phyloP scores from a whole-genome alignment of 1,140 invertebrate species.

The Calephelis virginiensis region DNA sequence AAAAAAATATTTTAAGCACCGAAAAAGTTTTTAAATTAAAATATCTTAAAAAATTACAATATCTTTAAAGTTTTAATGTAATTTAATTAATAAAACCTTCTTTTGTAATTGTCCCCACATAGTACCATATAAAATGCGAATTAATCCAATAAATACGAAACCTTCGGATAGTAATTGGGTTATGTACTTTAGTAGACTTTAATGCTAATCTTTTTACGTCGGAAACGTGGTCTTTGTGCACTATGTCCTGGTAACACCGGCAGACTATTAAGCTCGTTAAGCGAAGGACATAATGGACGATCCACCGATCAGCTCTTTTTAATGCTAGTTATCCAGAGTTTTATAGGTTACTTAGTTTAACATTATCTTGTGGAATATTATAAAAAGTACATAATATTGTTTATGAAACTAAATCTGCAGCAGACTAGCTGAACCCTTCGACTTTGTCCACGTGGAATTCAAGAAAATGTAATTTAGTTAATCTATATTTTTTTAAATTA shows the following conservation, averaged over 20 bases:
- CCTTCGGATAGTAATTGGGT: conserved; percentile 28
- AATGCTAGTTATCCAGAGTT: conserved; percentile 14
- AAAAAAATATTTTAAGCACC: too few relatives aligned
- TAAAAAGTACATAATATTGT: too few relatives aligned
- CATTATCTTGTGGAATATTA: background rate
- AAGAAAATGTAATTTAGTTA: too few relatives aligned
- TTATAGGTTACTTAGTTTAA: conserved; percentile 9
- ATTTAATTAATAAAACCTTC: too few relatives aligned
- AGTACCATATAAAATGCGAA: background rate
- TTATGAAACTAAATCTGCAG: too few relatives aligned
- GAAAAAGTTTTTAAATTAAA: too few relatives aligned
- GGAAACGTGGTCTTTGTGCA: conserved; percentile 18
- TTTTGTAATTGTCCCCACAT: too few relatives aligned
- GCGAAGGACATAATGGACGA: conserved; percentile 18
- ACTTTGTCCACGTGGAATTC: too few relatives aligned
- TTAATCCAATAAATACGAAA: conserved; percentile 31
- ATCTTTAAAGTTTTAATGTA: too few relatives aligned
- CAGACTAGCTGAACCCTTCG: too few relatives aligned
- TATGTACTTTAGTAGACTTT: conserved; percentile 26
- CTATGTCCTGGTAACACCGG: conserved; percentile 19
- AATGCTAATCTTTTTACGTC: conserved; percentile 31
- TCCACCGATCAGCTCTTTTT: conserved; percentile 18
- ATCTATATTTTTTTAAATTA: too few relatives aligned
- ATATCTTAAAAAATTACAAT: too few relatives aligned
- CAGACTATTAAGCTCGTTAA: conserved; percentile 22